Evolutionary conservation across 1,140 invertebrate genomes (phyloP).

Genomic region (Drosophila subpulchrella): DNA sequence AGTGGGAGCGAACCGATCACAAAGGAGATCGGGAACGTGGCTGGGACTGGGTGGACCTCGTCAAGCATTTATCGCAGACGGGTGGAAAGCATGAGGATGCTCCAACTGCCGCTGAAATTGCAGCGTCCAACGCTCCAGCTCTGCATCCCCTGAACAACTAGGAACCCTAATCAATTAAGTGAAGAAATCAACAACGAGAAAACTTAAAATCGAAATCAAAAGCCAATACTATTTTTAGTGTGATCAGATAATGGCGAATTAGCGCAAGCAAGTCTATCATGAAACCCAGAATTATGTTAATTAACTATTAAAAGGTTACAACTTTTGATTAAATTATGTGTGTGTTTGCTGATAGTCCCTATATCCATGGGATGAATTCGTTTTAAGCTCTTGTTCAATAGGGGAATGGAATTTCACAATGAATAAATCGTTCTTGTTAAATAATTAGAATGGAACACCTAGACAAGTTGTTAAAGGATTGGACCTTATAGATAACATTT

Average conservation of each 20-base stretch:
- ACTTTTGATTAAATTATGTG: slow-evolving; percentile 4
- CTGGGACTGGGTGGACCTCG: slow-evolving; percentile 97
- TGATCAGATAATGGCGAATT: slow-evolving; percentile 21
- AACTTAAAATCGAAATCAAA: slow-evolving; percentile 37
- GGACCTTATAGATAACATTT: neutral
- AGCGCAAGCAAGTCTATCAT: neutral
- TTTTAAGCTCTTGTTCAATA: no score
- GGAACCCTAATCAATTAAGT: slow-evolving; percentile 28
- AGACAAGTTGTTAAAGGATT: no score
- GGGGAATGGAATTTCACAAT: no score
- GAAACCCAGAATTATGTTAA: slow-evolving; percentile 4
- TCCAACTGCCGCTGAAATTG: slow-evolving; percentile 36
- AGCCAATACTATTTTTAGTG: slow-evolving; percentile 56
- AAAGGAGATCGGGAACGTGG: slow-evolving; percentile 94
- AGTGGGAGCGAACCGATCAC: slow-evolving; percentile 92
- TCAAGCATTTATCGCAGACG: slow-evolving; percentile 96
- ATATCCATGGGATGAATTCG: no score
- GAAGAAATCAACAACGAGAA: slow-evolving; percentile 19
- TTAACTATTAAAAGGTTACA: slow-evolving; percentile 15
- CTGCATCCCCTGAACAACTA: slow-evolving; percentile 64
- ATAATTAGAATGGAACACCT: no score
- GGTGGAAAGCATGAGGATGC: slow-evolving; percentile 76
- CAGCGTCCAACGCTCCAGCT: slow-evolving; percentile 27
- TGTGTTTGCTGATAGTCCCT: no score
- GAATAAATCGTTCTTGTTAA: no score